Evolutionary conservation across 2,888 invertebrate species (phyloP).

Genomic region (Drosophila hamatofila): DNA sequence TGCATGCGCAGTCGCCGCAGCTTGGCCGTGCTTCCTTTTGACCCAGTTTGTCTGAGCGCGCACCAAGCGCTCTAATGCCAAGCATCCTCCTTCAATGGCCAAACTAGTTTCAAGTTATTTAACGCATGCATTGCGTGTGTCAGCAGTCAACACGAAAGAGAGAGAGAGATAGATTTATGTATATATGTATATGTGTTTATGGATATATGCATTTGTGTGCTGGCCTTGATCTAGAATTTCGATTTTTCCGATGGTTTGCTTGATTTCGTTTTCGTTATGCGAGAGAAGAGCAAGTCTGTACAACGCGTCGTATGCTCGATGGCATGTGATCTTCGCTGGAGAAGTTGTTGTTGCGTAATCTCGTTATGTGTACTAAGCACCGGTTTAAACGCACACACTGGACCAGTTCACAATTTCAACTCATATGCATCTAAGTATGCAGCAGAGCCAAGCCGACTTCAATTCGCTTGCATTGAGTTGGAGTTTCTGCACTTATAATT

Average conservation of each 20-base stretch:
- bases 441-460: slow-evolving; percentile 14
- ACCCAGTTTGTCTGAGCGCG: slow-evolving; percentile 45
- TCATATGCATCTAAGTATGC: slow-evolving; percentile 65
- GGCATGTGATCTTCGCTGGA: slow-evolving; percentile 48
- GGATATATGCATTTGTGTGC: slow-evolving; percentile 11
- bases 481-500: slow-evolving; percentile 72
- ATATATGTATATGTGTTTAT: slow-evolving; percentile 2
- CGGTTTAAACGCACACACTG: slow-evolving; percentile 59
- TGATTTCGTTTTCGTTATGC: slow-evolving; percentile 56
- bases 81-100: slow-evolving; percentile 45
- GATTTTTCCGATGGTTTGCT: slow-evolving; percentile 75
- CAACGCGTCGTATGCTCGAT: slow-evolving; percentile 58
- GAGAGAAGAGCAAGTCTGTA: slow-evolving; percentile 36
- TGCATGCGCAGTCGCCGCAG: slow-evolving; percentile 36
- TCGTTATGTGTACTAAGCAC: slow-evolving; percentile 64
- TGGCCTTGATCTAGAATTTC: slow-evolving; percentile 83
- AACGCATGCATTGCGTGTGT: slow-evolving; percentile 68
- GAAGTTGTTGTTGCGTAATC: slow-evolving; percentile 67
- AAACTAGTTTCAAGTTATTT: slow-evolving; percentile 52
- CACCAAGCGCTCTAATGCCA: slow-evolving; percentile 5
- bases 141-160: slow-evolving; percentile 30
- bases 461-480: not conserved
- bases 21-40: slow-evolving; percentile 69
- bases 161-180: slow-evolving; percentile 14
- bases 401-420: slow-evolving; percentile 55